A percentile compares a stretch with the other conserved stretches of the same genome.
Evolutionary conservation across 1,140 invertebrate genomes (phyloP).

Genomic region (Platyscapa corneri): DNA sequence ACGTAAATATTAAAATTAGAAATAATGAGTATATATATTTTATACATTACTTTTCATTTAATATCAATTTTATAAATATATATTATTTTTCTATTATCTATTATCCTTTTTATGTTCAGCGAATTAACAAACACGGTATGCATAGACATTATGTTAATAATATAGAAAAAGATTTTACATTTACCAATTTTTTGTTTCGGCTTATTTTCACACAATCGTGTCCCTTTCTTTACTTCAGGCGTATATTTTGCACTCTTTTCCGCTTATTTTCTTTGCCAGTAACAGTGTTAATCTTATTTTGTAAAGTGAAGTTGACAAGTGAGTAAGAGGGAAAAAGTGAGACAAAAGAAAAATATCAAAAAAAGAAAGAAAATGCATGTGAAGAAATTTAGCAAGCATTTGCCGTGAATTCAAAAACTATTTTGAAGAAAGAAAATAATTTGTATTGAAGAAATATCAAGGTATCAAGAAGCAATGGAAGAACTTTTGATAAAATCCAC

Average conservation of each 20-base stretch:
- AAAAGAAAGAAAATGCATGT: neutral
- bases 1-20: no score
- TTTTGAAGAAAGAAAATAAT: conserved; percentile 22
- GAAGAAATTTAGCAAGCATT: neutral
- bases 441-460: neutral
- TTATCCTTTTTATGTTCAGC: neutral
- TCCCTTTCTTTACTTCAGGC: neutral
- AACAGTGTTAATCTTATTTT: conserved; percentile 18
- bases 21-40: no score
- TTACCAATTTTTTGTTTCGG: neutral
- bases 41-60: no score
- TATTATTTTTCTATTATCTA: no score
- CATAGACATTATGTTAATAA: no score
- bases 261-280: neutral
- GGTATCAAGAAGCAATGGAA: neutral
- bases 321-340: neutral
- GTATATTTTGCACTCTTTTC: conserved; percentile 39
- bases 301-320: conserved; percentile 1
- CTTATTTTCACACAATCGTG: conserved; percentile 7
- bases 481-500: conserved; percentile 3
- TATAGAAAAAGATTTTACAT: conserved; percentile 31
- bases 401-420: conserved; percentile 23
- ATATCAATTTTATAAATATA: no score
- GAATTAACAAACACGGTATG: neutral
- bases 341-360: neutral